Evolutionary conservation across 2,888 invertebrate species (phyloP).

Genomic region (Pterostichus niger): DNA sequence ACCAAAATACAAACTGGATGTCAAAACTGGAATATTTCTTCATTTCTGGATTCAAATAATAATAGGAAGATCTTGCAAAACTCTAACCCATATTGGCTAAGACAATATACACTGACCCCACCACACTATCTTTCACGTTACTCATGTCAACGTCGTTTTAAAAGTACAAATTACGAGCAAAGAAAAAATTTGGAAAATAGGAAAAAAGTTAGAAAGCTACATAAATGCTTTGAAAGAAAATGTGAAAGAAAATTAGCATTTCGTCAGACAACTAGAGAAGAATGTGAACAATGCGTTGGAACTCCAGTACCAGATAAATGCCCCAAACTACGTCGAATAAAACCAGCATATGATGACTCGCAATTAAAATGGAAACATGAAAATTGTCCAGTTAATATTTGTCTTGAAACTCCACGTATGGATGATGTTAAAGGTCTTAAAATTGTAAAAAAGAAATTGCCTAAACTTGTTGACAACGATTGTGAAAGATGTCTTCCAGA

Average conservation of each 20-base stretch:
- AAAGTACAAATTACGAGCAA: background rate
- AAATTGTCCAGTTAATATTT: constrained; percentile 16
- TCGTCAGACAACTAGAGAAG: constrained; percentile 52
- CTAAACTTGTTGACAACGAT: constrained; percentile 9
- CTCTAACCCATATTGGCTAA: background rate
- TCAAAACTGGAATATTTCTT: background rate
- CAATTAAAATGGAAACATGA: constrained; percentile 31
- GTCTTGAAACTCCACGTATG: constrained; percentile 54
- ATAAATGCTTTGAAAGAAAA: constrained; percentile 45
- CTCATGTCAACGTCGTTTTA: background rate
- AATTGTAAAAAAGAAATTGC: constrained; percentile 62
- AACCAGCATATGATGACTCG: constrained; percentile 41
- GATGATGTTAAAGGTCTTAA: constrained; percentile 65
- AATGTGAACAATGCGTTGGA: constrained; percentile 31
- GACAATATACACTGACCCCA: background rate
- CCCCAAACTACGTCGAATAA: constrained; percentile 22
- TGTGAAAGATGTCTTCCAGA: constrained; percentile 3
- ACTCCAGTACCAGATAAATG: background rate
- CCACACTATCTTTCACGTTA: background rate
- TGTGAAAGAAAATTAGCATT: constrained; percentile 43
- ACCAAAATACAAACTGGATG: background rate
- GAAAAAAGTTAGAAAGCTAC: constrained; percentile 34
- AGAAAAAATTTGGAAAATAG: constrained; percentile 31
- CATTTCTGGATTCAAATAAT: background rate
- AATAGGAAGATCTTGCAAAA: background rate